phyloP scores from a whole-genome alignment of 2,888 invertebrate genomes.

The Monoplex corrugatus region DNA sequence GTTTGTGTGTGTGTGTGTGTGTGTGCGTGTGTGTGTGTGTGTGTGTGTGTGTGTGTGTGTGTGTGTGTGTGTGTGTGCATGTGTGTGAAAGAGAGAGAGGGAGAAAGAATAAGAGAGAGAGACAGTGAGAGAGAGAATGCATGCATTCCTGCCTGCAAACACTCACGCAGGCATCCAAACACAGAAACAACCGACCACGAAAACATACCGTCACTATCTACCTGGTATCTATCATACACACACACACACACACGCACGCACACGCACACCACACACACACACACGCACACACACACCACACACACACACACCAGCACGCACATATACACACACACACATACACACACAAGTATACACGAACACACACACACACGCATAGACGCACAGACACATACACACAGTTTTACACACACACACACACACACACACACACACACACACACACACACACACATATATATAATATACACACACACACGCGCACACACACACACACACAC shows the following conservation, averaged over 20 bases:
- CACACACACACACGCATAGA: background rate
- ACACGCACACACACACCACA: conserved; percentile 13
- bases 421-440: background rate
- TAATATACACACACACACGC: background rate
- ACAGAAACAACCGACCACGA: background rate
- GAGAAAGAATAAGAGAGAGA: background rate
- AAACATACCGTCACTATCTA: background rate
- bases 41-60: background rate
- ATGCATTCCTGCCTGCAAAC: background rate
- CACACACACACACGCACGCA: conserved; percentile 29
- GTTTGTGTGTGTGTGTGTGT: background rate
- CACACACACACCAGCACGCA: too few species aligned
- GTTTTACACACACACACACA: background rate
- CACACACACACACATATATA: background rate
- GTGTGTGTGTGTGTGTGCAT: background rate
- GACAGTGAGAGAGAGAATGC: background rate
- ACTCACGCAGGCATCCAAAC: background rate
- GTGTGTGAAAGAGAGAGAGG: background rate
- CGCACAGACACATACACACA: background rate
- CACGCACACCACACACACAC: too few species aligned
- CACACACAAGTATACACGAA: too few species aligned
- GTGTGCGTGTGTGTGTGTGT: background rate
- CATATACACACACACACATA: too few species aligned
- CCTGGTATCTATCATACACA: background rate
- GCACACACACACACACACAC: background rate